These are phyloP conservation scores for Stenchaetothrips biformis DNA, from an alignment of 2,888 invertebrate genomes.

Conservation along the genomic window DNA sequence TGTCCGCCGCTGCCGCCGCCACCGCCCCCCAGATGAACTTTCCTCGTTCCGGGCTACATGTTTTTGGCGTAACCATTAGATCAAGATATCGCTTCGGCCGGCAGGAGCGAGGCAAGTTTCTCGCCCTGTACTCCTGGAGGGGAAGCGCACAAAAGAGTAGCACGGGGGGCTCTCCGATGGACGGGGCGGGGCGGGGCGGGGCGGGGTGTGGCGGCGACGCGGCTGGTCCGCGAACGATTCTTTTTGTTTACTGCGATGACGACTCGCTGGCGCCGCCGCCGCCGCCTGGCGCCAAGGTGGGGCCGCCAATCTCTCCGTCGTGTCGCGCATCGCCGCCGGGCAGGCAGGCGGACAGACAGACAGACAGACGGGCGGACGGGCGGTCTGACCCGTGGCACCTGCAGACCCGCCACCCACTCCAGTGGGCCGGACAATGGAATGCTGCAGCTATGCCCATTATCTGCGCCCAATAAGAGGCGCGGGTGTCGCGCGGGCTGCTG, in stretches of 20 bases:
- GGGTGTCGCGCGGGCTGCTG: too few relatives aligned
- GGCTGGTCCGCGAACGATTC: not conserved
- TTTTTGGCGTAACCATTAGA: conserved; percentile 21
- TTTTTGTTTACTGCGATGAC: conserved; percentile 9
- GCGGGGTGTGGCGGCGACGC: too few relatives aligned
- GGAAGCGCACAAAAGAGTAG: too few relatives aligned
- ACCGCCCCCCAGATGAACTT: not conserved
- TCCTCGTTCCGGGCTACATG: conserved; percentile 17
- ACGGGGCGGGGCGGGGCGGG: too few relatives aligned
- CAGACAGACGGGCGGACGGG: too few relatives aligned
- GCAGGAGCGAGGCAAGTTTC: conserved; percentile 1
- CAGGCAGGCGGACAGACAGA: too few relatives aligned
- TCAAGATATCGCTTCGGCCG: conserved; percentile 7
- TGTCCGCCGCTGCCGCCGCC: not conserved
- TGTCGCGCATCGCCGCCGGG: not conserved
- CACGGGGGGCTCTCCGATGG: too few relatives aligned
- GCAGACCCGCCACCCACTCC: too few relatives aligned
- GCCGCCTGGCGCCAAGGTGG: not conserved
- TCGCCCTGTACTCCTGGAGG: not conserved
- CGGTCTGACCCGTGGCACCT: too few relatives aligned
- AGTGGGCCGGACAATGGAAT: too few relatives aligned
- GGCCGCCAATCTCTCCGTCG: not conserved
- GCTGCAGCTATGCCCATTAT: too few relatives aligned
- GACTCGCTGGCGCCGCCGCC: not conserved
- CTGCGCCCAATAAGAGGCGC: too few relatives aligned